Evolutionary conservation across 2,888 invertebrate genomes (phyloP), one percentile per base, ranked within the genome.

Genomic region (Trissolcus brochymenae): DNA sequence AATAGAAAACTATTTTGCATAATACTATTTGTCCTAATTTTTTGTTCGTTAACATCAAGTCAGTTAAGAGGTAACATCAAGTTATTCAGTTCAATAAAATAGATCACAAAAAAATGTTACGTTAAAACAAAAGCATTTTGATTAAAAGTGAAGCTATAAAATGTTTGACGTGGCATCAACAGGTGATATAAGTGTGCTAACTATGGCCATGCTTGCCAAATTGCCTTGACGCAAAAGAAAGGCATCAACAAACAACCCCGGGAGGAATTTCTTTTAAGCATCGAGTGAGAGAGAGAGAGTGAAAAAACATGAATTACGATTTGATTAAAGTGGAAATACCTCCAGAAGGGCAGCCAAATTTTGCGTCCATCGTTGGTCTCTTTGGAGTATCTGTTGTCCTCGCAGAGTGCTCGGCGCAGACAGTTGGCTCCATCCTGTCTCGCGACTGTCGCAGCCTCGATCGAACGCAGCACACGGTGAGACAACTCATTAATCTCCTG

Each of bases 271-370:
- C 35, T 35, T 35, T 35, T 7, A 6, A 35, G 9, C 35, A 35
- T 2, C 4, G 25, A 25, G 25, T 4, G 2, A 19, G 19, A 19
- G 19, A 19, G 19, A 19, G 19, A 19, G 19, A 29, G 7, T 53
- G 64, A 46, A 50, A 57, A 41, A 29, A n/a, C n/a, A 35, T 41
- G 51, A 60, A 49, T 54, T 11, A 16, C n/a, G n/a, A 49, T 57
- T 64, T 25, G 40, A 54, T 54, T 54, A 41, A 53, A 54, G 64
- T 25, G 55, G 40, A 16, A 56, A 89, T 90, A 94, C 95, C 94
- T 93, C 94, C 94, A 95, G 77, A 95, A 90, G 0, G 95, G 94
- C 68, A 94, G 89, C 93, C 94, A 94, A 80, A 94, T 91, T 85
- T 92, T 92, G 72, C 92, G 92, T 7, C 90, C 90, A 68, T 92